Evolutionary conservation across 1,140 invertebrate species (phyloP), one percentile per base, ranked within the genome.

Genomic region (Pseudomyrmex pallidus): DNA sequence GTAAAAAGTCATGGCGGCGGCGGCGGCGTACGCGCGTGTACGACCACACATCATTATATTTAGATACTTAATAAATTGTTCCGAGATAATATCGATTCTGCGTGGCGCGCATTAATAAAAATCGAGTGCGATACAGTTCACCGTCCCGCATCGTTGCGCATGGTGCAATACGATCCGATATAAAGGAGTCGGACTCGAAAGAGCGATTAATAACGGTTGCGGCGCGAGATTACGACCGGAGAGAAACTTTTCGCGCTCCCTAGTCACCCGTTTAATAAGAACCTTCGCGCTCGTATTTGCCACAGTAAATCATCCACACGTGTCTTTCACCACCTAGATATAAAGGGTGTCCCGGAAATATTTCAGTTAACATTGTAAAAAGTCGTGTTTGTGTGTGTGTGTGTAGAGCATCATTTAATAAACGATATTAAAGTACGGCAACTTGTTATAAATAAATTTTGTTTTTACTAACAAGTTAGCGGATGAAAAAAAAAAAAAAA

Each of bases 31-130:
- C 9, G 56, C 9, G 56, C 59, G 22, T 52, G 77, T 12, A 54
- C 35, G 59, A 22, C 84, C 8, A 20, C 0, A 57, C 50, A 52
- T 59, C 35, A 61, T 87, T 76, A 76, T 57, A 76, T 85, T 82
- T 82, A 73, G 72, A 88, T 82, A 52, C 54, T 85, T 86, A 63
- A 82, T 74, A 74, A 83, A 74, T 74, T 59, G 80, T 48, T 15
- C 12, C 59, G 70, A 35, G 35, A 82, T 89, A 61, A 12, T 70
- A 84, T 86, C 74, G 44, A 22, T 48, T 35, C 35, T 35, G 35
- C 35, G 63, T 7, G 57, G 9, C 17, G 20, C 3, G 22, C 70
- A 70, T 82, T 83, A 83, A 86, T 80, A 88, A 87, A 88, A 68
- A 25, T 13, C 50, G 13, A 64, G 22, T 17, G 54, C 52, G 61